Evolutionary conservation across 2,113 vertebrate genomes (phyloP).

Genomic region (Chloropsis cyanopogon): DNA sequence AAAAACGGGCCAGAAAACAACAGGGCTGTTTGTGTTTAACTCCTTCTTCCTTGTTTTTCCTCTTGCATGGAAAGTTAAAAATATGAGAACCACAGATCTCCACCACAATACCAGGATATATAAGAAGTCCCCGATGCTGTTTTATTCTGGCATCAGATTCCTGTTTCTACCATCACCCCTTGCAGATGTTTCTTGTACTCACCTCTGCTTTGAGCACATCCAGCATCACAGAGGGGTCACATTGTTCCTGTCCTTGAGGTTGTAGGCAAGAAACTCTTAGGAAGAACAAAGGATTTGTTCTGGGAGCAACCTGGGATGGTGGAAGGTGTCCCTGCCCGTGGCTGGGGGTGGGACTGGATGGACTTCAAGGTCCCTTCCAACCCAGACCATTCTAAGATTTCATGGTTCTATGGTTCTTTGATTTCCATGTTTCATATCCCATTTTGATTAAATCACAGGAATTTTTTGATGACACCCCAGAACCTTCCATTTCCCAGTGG

Average conservation of each 20-base stretch:
- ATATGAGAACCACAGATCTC: background rate
- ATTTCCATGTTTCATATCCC: background rate
- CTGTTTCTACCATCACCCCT: background rate
- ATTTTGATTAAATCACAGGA: background rate
- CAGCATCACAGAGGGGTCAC: background rate
- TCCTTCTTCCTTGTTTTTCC: background rate
- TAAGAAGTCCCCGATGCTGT: fast-evolving
- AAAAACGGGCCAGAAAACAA: background rate
- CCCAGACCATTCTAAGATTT: background rate
- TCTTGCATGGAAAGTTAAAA: background rate
- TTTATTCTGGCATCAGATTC: background rate
- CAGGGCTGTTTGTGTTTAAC: fast-evolving
- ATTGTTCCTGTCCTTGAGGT: background rate
- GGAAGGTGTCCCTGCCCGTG: background rate
- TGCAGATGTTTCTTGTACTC: background rate
- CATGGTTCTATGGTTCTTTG: background rate
- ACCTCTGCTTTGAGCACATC: background rate
- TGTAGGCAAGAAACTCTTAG: background rate
- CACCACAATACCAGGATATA: background rate
- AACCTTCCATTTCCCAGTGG: background rate
- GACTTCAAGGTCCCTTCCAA: background rate
- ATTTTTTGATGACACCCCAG: background rate
- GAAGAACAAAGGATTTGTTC: background rate
- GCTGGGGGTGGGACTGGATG: background rate
- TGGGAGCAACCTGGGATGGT: background rate